Evolutionary conservation across 2,888 invertebrate genomes (phyloP).

Genomic region (Boloria euphrosyne): DNA sequence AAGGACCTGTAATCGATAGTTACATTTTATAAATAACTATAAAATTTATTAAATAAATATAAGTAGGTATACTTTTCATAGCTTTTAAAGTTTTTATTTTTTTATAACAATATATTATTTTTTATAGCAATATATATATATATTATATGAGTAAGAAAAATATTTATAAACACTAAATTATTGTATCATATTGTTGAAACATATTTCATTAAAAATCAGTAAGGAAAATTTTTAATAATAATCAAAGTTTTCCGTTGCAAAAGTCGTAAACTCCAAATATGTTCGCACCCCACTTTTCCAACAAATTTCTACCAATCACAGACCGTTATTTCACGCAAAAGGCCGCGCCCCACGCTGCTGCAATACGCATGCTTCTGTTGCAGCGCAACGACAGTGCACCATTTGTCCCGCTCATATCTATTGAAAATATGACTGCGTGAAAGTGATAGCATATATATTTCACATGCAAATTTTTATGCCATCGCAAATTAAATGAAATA

Average conservation of each 20-base stretch:
- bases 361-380: slow-evolving; percentile 75
- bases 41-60: too few relatives aligned
- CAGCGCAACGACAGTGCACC: slow-evolving; percentile 54
- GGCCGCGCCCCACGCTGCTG: slow-evolving; percentile 72
- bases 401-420: slow-evolving; percentile 59
- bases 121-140: too few relatives aligned
- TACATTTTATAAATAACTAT: too few relatives aligned
- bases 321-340: slow-evolving; percentile 57
- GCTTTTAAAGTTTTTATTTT: too few relatives aligned
- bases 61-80: too few relatives aligned
- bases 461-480: slow-evolving; percentile 78
- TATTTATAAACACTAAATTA: too few relatives aligned
- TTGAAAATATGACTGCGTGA: slow-evolving; percentile 45
- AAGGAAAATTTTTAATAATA: slow-evolving; percentile 4
- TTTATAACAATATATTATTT: too few relatives aligned
- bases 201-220: neutral
- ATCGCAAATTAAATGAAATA: slow-evolving; percentile 76
- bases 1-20: too few relatives aligned
- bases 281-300: slow-evolving; percentile 67
- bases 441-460: slow-evolving; percentile 55
- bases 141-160: too few relatives aligned
- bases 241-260: slow-evolving; percentile 48
- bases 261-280: slow-evolving; percentile 64
- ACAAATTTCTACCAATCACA: slow-evolving; percentile 63
- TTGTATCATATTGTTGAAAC: too few relatives aligned